phyloP scores from a whole-genome alignment of 2,113 vertebrate genomes.

The Myocastor coypus region DNA sequence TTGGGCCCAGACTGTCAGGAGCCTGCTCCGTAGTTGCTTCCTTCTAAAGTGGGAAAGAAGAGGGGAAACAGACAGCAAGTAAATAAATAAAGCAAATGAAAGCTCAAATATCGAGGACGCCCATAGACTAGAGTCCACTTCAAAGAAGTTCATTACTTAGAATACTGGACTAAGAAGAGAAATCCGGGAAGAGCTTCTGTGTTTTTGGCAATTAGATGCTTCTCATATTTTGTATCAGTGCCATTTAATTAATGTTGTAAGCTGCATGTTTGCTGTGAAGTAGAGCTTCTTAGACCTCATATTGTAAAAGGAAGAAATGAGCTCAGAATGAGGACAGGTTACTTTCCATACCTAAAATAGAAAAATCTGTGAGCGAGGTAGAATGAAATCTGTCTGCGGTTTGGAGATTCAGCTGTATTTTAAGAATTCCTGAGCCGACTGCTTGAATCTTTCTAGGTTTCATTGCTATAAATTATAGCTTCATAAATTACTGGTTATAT shows the following conservation, averaged over 20 bases:
- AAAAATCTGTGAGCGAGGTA: not conserved
- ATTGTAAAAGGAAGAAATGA: not conserved
- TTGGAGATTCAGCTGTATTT: constrained; percentile 19
- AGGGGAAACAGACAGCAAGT: not conserved
- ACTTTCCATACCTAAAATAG: not conserved
- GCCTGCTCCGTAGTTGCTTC: not conserved
- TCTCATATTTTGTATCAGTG: not conserved
- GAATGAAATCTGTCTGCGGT: not conserved
- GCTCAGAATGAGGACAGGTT: not conserved
- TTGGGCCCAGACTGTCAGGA: not conserved
- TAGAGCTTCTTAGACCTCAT: not conserved
- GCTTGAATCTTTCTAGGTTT: not conserved
- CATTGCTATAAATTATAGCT: not conserved
- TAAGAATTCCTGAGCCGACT: constrained; percentile 9
- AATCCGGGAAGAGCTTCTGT: not conserved
- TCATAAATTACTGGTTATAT: not conserved
- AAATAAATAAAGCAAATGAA: constrained; percentile 43
- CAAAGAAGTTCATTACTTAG: constrained; percentile 23
- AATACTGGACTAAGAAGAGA: not conserved
- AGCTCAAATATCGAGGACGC: not conserved
- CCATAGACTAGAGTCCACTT: not conserved
- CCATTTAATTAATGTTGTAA: constrained; percentile 13
- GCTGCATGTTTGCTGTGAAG: not conserved
- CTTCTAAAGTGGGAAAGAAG: constrained; percentile 41
- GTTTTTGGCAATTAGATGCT: not conserved